Percentiles rank a stretch among this genome's conserved stretches.
These are phyloP conservation scores for Lysiphlebus fabarum DNA, from an alignment of 1,140 invertebrate species.

Conservation along the genomic window DNA sequence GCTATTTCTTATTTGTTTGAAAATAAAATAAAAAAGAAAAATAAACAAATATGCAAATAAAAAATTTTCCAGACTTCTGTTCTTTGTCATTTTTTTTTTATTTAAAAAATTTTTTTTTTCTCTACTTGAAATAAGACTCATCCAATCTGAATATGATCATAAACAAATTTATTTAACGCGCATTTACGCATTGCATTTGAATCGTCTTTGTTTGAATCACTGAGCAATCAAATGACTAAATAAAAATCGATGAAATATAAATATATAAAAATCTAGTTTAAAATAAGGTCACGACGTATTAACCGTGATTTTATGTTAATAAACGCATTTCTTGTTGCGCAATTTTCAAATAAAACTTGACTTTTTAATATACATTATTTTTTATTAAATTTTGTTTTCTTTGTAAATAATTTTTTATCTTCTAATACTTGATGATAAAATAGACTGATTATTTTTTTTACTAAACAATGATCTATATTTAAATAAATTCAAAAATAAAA, in stretches of 20 bases:
- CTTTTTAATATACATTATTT: background rate
- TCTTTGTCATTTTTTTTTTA: background rate
- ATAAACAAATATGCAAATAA: too few relatives aligned
- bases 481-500: too few relatives aligned
- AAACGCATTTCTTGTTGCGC: background rate
- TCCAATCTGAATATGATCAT: conserved; percentile 1
- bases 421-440: too few relatives aligned
- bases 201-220: conserved; percentile 15
- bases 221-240: conserved; percentile 1
- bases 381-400: background rate
- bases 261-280: conserved; percentile 1
- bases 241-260: conserved; percentile 6
- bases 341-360: background rate
- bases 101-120: conserved; percentile 2
- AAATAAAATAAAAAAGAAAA: too few relatives aligned
- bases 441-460: too few relatives aligned
- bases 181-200: background rate
- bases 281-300: conserved; percentile 14
- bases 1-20: too few relatives aligned
- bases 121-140: background rate
- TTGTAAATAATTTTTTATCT: background rate
- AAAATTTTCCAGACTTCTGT: background rate
- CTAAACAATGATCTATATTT: too few relatives aligned
- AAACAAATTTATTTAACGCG: background rate
- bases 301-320: background rate